phyloP scores from a whole-genome alignment of 2,888 invertebrate genomes.

The Eurytoma californica region DNA sequence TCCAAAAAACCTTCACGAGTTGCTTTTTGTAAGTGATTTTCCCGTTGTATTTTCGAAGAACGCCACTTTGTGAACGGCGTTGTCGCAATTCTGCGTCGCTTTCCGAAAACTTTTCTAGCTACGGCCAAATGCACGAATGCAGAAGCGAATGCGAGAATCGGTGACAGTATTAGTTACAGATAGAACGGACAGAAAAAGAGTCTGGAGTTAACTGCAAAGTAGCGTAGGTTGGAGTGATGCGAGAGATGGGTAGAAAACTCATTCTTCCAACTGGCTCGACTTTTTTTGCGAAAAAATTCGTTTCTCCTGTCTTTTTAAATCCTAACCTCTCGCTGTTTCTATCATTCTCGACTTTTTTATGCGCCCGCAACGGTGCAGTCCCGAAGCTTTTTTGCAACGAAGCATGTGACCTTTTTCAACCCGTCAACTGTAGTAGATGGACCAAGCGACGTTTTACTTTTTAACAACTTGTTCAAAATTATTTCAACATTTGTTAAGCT shows the following conservation, averaged over 20 bases:
- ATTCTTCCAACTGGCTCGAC: conserved; percentile 37
- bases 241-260: conserved; percentile 35
- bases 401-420: conserved; percentile 2
- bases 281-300: conserved; percentile 17
- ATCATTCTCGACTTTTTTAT: conserved; percentile 8
- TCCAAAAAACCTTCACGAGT: conserved; percentile 10
- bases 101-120: conserved; percentile 46
- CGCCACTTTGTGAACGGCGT: neutral
- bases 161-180: conserved; percentile 51
- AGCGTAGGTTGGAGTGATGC: conserved; percentile 23
- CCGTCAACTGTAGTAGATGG: neutral
- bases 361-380: neutral
- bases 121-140: conserved; percentile 20
- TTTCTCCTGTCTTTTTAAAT: conserved; percentile 41
- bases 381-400: conserved; percentile 4
- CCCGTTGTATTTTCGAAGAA: conserved; percentile 17
- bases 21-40: conserved; percentile 33
- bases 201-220: conserved; percentile 26
- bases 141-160: neutral
- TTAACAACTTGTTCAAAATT: no score
- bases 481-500: no score
- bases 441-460: no score
- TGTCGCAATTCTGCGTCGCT: conserved; percentile 33
- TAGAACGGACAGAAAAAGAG: neutral
- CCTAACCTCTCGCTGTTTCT: neutral